Percentiles rank a stretch among this genome's conserved stretches.
Evolutionary conservation across 2,888 invertebrate species (phyloP).

Genomic region (Pyrgus malvae): DNA sequence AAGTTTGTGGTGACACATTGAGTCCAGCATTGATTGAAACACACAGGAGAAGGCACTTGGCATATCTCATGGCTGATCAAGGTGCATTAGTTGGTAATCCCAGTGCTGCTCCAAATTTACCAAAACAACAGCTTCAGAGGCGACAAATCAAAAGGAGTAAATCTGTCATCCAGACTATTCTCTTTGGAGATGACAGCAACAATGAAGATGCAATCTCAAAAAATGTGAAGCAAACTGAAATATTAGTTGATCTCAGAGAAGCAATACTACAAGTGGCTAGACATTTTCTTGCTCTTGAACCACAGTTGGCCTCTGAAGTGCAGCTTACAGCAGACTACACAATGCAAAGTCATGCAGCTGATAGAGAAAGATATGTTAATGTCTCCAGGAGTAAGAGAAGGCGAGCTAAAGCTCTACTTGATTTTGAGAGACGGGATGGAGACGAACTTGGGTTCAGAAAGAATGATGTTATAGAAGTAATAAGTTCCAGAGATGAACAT

Average conservation of each 20-base stretch:
- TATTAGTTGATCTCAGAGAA: constrained; percentile 98
- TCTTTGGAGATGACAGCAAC: constrained; percentile 90
- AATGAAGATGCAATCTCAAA: constrained; percentile 95
- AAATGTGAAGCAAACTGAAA: constrained; percentile 98
- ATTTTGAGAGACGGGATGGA: constrained; percentile 98
- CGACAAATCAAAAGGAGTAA: constrained; percentile 95
- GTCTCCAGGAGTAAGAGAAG: constrained; percentile 93
- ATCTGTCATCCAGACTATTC: constrained; percentile 93
- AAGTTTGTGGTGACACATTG: constrained; percentile 89
- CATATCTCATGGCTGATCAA: constrained; percentile 98
- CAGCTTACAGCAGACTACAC: constrained; percentile 95
- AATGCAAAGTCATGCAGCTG: constrained; percentile 96
- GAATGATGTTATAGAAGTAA: constrained; percentile 98
- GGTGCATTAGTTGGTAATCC: constrained; percentile 96
- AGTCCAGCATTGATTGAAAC: constrained; percentile 94
- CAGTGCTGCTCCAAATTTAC: constrained; percentile 93
- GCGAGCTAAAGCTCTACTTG: constrained; percentile 96
- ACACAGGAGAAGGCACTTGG: constrained; percentile 94
- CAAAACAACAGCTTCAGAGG: constrained; percentile 93
- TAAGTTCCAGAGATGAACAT: constrained; percentile 98
- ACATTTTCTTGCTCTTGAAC: constrained; percentile 97
- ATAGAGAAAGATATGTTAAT: constrained; percentile 97
- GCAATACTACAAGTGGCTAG: constrained; percentile 95
- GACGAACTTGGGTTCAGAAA: constrained; percentile 99
- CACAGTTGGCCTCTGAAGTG: constrained; percentile 90